Base-by-base conservation (phyloP, 2,888 invertebrate species). In the Sycophila texana region DNA sequence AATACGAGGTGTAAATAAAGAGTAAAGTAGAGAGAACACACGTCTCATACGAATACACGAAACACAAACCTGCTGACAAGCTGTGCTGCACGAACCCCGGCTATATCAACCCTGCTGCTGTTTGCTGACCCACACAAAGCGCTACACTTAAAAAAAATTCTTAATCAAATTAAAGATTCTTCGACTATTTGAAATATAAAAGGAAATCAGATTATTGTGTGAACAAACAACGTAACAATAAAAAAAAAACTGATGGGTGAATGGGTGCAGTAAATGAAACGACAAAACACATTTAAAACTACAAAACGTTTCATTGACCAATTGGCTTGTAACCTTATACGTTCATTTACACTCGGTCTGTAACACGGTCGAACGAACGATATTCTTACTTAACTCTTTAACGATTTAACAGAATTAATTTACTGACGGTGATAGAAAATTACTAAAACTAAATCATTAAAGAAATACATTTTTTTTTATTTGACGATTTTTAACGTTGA, bases 61-160 rank as follows among this genome's bases (percentile, higher is more conserved):
- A 26, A 89, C 89, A 90, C 89, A 88, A 90, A 89, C 90, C 89
- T 90, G 90, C 90, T 90, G 90, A 89, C 90, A 90, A 90, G 90
- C 90, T 90, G 90, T 89, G 90, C 90, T 90, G 90, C 90, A 90
- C 90, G 90, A 89, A 87, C 87, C 90, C 89, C 88, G 86, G 88
- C 89, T 89, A 89, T 87, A 87, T 86, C 87, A 90, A 89, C 89
- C 89, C 88, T 86, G 90, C 90, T 90, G 90, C 89, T 90, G 89
- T 88, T 88, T 89, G 89, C 89, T 90, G 90, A 87, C 89, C 88
- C 87, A 86, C 86, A 87, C 84, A 87, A 86, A 86, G 85, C 87
- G 87, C 88, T 89, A 89, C 89, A 89, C 88, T 87, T 76, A 26
- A 26, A 26, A 26, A 26, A 26, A 76, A 78, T 65, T 79, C 13